Evolutionary conservation across 2,113 vertebrate genomes (phyloP), one percentile per base, ranked within the genome.

Genomic region (Lepisosteus oculatus): DNA sequence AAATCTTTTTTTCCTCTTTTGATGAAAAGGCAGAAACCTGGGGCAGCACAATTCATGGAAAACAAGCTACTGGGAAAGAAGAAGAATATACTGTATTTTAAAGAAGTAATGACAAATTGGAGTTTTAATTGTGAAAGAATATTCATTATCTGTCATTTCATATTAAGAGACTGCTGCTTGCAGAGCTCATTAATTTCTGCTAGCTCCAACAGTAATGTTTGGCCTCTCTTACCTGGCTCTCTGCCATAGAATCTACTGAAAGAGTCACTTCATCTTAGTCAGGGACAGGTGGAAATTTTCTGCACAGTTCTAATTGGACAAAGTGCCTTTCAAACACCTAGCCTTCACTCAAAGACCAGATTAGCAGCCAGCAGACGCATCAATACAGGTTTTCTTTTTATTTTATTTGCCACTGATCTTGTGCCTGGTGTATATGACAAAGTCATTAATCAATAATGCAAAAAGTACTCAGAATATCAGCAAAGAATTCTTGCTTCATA

Each of bases 181-280:
- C 91, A 89, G 95, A 92, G 93, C 92, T 95, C 93, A 94, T 95
- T 96, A 95, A 94, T 95, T 95, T 93, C 89, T 85, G 88, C 90
- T 91, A 93, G 93, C 93, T 93, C 86, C 51, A 85, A 81, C 71
- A 87, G 85, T 85, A 77, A 84, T 86, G 80, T 86, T 90, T 92
- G 91, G 93, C 85, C 90, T 92, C 87, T 85, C 85, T 86, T 74
- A 77, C 83, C 90, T 95, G 95, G 95, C 93, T 41, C 73, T 0
- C 57, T 82, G 92, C 94, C 94, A 93, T 86, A 0, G 63, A 76
- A 77, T 92, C 94, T 89, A 90, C 93, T 93, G 89, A 92, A 93
- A 92, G 93, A 92, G 90, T 91, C 88, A 91, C 93, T 95, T 95
- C 92, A 92, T 97, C 95, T 96, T 90, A 91, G 95, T 95, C 94